phyloP scores from a whole-genome alignment of 2,888 invertebrate species.

The Mallateleia sp. region DNA sequence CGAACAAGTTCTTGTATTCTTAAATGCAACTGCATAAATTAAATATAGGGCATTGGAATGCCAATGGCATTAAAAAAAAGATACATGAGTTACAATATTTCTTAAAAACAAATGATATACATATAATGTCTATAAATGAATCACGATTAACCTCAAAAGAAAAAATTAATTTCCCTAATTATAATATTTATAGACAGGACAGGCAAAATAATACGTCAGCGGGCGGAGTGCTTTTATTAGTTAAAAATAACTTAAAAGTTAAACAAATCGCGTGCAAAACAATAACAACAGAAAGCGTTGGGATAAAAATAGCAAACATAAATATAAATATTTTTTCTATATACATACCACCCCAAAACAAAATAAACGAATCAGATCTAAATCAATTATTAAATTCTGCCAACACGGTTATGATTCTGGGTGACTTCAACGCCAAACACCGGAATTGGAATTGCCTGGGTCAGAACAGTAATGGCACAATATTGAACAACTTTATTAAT shows the following conservation, averaged over 20 bases:
- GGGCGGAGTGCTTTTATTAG: not conserved
- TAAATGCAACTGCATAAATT: constrained; percentile 17
- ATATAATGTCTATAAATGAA: constrained; percentile 19
- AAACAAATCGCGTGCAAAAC: not conserved
- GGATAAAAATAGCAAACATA: constrained; percentile 17
- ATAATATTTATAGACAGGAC: constrained; percentile 6
- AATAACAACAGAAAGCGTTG: not conserved
- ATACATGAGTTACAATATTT: constrained; percentile 9
- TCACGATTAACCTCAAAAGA: not conserved
- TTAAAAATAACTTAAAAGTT: not conserved
- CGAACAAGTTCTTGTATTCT: not conserved
- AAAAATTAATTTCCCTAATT: not conserved
- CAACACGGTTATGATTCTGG: no score
- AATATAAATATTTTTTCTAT: no score
- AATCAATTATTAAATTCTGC: no score
- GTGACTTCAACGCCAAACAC: constrained; percentile 74
- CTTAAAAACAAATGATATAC: not conserved
- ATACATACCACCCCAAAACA: no score
- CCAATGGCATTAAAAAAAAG: constrained; percentile 16
- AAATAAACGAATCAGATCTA: no score
- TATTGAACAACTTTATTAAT: constrained; percentile 11
- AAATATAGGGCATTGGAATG: constrained; percentile 23
- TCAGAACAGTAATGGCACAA: constrained; percentile 53
- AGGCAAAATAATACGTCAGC: not conserved
- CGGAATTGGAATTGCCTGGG: constrained; percentile 44